Conservation (phyloP, 1,140 invertebrate species). For the Pseudomyrmex gracilis region DNA sequence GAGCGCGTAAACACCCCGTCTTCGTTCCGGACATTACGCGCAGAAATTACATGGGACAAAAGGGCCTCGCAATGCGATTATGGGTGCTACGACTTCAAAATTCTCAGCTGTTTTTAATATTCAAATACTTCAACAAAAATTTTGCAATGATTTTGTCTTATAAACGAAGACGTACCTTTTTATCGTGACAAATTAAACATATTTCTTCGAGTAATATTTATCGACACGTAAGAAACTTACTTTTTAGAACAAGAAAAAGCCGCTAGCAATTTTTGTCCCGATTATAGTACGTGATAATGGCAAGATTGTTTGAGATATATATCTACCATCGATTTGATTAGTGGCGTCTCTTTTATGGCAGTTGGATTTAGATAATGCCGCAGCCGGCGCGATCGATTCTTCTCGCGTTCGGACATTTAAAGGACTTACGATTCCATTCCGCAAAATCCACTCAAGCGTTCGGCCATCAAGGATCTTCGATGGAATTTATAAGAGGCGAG, state of each 20-base stretch:
- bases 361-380: constrained; percentile 27
- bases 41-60: constrained; percentile 2
- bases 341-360: constrained; percentile 12
- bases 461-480: constrained; percentile 32
- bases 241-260: no score
- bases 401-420: constrained; percentile 26
- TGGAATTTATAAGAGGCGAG: constrained; percentile 65
- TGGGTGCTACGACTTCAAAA: neutral
- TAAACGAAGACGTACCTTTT: no score
- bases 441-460: constrained; percentile 50
- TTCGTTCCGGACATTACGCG: constrained; percentile 13
- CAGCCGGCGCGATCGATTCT: constrained; percentile 10
- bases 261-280: no score
- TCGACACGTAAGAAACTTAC: no score
- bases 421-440: constrained; percentile 60
- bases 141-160: no score
- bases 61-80: neutral
- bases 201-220: no score
- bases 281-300: no score
- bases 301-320: constrained; percentile 25
- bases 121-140: no score
- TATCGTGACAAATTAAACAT: no score
- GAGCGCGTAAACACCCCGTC: constrained; percentile 24
- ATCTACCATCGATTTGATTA: neutral
- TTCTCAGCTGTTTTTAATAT: neutral